Evolutionary conservation across 2,888 invertebrate genomes (phyloP), one percentile per base, ranked within the genome.

Genomic region (Tenthredo mesomela): DNA sequence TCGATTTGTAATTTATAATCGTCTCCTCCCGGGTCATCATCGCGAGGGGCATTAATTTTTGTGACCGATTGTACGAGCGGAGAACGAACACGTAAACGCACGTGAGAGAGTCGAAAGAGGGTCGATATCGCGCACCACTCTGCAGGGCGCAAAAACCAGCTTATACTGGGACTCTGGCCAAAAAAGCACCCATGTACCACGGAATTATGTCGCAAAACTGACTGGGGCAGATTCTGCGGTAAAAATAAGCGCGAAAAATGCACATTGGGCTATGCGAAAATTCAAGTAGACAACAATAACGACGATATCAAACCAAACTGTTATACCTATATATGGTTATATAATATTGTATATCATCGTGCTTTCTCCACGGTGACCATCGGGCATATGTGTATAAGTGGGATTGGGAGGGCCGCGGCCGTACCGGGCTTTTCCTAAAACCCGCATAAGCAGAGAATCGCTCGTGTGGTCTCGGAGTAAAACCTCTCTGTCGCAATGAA

Each of bases 121-220:
- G 88, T 90, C 90, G 90, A 91, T 90, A 90, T 90, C 90, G 88
- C 89, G 90, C 88, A 89, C 90, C 88, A 89, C 90, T 88, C 88
- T 85, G 88, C 43, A 73, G 43, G 85, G 88, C 89, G 88, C 89
- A 89, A 89, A 90, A 91, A 90, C 89, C 88, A 85, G 88, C 89
- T 89, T 87, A 88, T 86, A 67, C 85, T 86, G 88, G 89, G 89
- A 88, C 86, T 87, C 50, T 80, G 84, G 89, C 89, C 89, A 89
- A 89, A 90, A 90, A 89, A 89, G 87, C 87, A 12, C 29, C 71
- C 43, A 33, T 25, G 29, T 21, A 73, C 43, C 21, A 37, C 21
- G 43, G 21, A 40, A 73, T 25, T 70, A n/a, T 73, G 40, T 33
- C 40, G 77, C 61, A 9, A n/a, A 87, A 84, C 54, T 33, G 43